These are phyloP conservation scores for Drosophila triauraria DNA, from an alignment of 1,140 invertebrate species.

Conservation along the genomic window DNA sequence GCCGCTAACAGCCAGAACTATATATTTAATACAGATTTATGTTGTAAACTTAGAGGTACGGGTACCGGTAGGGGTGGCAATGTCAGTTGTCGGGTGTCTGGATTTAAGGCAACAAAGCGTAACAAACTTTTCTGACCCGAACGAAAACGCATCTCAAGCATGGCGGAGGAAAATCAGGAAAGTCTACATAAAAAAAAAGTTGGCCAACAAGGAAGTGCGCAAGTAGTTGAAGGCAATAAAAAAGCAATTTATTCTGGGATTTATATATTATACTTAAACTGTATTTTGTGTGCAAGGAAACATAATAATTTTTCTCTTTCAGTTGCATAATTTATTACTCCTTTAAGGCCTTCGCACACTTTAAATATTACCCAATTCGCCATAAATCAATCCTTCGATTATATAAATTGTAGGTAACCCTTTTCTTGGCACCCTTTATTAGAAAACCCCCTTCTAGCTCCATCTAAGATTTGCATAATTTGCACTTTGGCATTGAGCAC, in stretches of 20 bases:
- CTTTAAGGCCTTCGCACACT: background rate
- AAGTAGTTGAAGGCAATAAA: constrained; percentile 15
- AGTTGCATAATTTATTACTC: constrained; percentile 3
- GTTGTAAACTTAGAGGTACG: background rate
- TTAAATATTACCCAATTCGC: constrained; percentile 19
- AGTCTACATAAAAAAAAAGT: background rate
- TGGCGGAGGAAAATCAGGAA: constrained; percentile 23
- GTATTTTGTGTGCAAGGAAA: background rate
- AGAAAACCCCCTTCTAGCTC: background rate
- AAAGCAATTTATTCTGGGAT: constrained; percentile 6
- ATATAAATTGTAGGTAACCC: background rate
- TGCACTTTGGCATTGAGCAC: constrained; percentile 57
- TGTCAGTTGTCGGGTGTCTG: constrained; percentile 15
- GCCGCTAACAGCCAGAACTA: constrained; percentile 46
- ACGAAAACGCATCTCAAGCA: constrained; percentile 40
- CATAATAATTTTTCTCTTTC: no score
- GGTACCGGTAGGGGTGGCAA: constrained; percentile 2
- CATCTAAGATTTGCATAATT: constrained; percentile 59
- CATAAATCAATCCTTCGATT: constrained; percentile 22
- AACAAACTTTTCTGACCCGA: constrained; percentile 28
- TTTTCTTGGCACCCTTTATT: constrained; percentile 13
- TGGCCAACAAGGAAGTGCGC: constrained; percentile 6
- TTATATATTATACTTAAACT: background rate
- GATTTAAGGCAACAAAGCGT: constrained; percentile 39
- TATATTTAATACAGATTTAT: constrained; percentile 16